phyloP scores from a whole-genome alignment of 2,888 invertebrate genomes.

The Drosophila lacicola region DNA sequence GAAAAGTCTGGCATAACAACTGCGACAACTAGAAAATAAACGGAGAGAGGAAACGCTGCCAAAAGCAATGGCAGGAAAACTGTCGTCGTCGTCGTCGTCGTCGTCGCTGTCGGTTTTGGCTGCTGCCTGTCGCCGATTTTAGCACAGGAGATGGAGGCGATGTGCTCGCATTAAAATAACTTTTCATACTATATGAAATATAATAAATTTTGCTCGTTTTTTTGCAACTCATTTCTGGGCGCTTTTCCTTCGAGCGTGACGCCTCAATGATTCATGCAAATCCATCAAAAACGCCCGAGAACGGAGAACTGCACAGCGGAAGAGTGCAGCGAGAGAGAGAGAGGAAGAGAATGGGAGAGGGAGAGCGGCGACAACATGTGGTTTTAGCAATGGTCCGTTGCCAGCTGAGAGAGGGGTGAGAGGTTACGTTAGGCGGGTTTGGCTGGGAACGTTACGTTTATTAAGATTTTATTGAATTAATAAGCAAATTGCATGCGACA shows the following conservation, averaged over 20 bases:
- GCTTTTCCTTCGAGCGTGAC: slow-evolving; percentile 78
- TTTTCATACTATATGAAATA: slow-evolving; percentile 67
- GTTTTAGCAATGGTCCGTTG: slow-evolving; percentile 59
- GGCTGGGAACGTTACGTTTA: slow-evolving; percentile 55
- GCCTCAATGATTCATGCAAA: slow-evolving; percentile 82
- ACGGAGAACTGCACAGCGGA: background rate
- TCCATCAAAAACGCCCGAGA: slow-evolving; percentile 66
- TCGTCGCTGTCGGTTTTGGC: slow-evolving; percentile 31
- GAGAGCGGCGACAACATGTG: slow-evolving; percentile 65
- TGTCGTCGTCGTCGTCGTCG: slow-evolving; percentile 53
- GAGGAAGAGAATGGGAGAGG: background rate
- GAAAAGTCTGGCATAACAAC: slow-evolving; percentile 76
- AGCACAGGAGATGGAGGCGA: slow-evolving; percentile 49
- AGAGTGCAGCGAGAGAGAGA: background rate
- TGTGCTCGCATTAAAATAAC: slow-evolving; percentile 69
- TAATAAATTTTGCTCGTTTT: slow-evolving; percentile 52
- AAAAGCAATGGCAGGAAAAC: slow-evolving; percentile 67
- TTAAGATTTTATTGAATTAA: slow-evolving; percentile 76
- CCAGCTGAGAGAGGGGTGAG: slow-evolving; percentile 13
- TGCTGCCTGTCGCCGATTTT: slow-evolving; percentile 62
- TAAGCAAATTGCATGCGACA: slow-evolving; percentile 78
- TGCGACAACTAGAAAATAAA: slow-evolving; percentile 56
- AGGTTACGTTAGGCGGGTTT: background rate
- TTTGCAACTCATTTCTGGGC: slow-evolving; percentile 57
- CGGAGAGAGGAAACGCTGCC: slow-evolving; percentile 70